A percentile compares a stretch with the other conserved stretches of the same genome.
Evolutionary conservation across 2,797 vertebrate species (phyloP).

Genomic region (Cryptoblepharus egeriae): DNA sequence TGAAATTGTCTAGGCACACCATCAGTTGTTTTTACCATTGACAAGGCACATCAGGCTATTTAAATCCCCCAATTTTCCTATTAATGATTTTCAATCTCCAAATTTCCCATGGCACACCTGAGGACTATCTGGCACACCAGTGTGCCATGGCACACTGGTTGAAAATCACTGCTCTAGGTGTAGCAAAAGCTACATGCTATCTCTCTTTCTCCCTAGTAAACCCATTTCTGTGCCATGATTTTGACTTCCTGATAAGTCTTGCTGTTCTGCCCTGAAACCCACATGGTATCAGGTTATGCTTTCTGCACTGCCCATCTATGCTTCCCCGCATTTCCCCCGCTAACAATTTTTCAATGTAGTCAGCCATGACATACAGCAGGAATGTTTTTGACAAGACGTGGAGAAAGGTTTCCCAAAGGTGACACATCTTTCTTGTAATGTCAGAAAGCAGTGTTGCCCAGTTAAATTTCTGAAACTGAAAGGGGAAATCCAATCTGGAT

Average conservation of each 20-base stretch:
- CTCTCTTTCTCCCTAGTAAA: background rate
- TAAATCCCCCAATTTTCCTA: too few species aligned
- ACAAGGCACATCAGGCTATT: too few species aligned
- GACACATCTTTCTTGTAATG: background rate
- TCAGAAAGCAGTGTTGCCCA: too few species aligned
- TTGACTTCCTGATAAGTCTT: background rate
- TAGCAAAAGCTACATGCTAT: background rate
- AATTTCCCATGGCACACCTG: too few species aligned
- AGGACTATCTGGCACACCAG: too few species aligned
- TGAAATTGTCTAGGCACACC: too few species aligned
- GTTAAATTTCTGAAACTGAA: background rate
- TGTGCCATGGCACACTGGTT: too few species aligned
- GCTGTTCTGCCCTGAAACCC: background rate
- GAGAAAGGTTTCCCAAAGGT: background rate
- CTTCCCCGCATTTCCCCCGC: background rate
- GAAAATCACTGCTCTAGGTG: background rate
- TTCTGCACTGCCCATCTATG: too few species aligned
- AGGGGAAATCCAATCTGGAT: too few species aligned
- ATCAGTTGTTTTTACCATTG: too few species aligned
- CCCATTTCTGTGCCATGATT: background rate
- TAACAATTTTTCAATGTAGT: background rate
- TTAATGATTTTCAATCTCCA: too few species aligned
- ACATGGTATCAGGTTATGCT: too few species aligned
- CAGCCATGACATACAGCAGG: background rate
- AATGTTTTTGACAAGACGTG: background rate